phyloP scores from a whole-genome alignment of 2,888 invertebrate species.

The Phengaris arion region DNA sequence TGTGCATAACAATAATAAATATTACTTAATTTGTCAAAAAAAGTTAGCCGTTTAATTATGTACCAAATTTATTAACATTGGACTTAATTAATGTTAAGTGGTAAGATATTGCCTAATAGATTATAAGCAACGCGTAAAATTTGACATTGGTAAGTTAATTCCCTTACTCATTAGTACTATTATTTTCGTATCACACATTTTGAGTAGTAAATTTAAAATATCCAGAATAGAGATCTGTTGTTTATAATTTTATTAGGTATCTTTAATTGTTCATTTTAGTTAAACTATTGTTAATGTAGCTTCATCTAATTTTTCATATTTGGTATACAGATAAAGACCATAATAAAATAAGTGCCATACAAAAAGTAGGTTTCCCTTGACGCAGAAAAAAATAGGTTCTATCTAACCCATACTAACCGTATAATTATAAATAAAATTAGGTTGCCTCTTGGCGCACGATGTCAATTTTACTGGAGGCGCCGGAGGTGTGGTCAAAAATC shows the following conservation, averaged over 20 bases:
- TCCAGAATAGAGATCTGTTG: neutral
- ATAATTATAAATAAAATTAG: neutral
- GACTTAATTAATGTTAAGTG: slow-evolving; percentile 12
- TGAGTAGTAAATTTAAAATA: neutral
- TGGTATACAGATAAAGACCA: too few relatives aligned
- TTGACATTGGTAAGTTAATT: slow-evolving; percentile 4
- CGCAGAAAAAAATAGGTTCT: neutral
- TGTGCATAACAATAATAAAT: slow-evolving; percentile 24
- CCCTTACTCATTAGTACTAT: slow-evolving; percentile 8
- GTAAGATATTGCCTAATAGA: slow-evolving; percentile 20
- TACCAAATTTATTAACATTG: slow-evolving; percentile 24
- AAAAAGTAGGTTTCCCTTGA: neutral
- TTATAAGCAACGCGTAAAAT: slow-evolving; percentile 1
- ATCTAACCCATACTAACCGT: neutral
- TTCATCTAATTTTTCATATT: too few relatives aligned
- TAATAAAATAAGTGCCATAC: too few relatives aligned
- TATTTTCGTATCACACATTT: neutral
- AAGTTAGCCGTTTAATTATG: slow-evolving; percentile 17
- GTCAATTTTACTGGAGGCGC: too few relatives aligned
- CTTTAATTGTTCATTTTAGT: too few relatives aligned
- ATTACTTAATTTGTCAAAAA: slow-evolving; percentile 27
- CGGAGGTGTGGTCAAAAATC: too few relatives aligned
- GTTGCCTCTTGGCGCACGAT: slow-evolving; percentile 23
- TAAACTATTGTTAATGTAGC: too few relatives aligned
- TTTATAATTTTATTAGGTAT: neutral